Evolutionary conservation across 2,797 vertebrate genomes (phyloP), one percentile per base, ranked within the genome.

Genomic region (Cyprinella venusta): DNA sequence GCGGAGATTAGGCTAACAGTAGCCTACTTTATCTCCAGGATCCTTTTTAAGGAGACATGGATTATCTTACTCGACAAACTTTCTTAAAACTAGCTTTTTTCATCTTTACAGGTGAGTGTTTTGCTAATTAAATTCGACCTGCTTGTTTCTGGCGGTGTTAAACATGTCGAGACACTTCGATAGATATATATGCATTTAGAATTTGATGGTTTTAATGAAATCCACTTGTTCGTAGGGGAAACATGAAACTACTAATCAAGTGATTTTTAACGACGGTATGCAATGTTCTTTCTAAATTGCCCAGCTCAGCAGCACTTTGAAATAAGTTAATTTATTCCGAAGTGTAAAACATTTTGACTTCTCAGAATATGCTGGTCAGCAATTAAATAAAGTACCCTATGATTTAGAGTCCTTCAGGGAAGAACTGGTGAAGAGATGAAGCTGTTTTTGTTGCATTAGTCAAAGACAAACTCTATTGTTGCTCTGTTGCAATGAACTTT

Each of bases 81-180:
- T 87, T 83, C 2, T 77, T 86, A 72, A 69, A 84, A 86, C 84
- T 94, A 10, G 84, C 87, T 68, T 78, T 94, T 84, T 65, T 91
- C 86, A 54, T 93, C 88, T 86, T 92, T 24, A 90, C 93, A 87
- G 91, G 94, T 95, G 87, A 94, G 93, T 90, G 30, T 52, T 30
- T 42, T 18, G 8, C 3, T 48, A 33, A 70, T 45, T 1, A 19
- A 38, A 74, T 74, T 18, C 61, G n/a, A 69, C 9, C 19, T 24
- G 12, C 38, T 21, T 9, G 16, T n/a, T 54, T 82, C 7, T 78
- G 30, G 3, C 42, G 13, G 24, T 9, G 26, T 36, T 33, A 36
- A 54, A 30, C 9, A 8, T 36, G 40, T 2, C 19, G 8, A 70
- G 5, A 13, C 2, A 21, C 6, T 15, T 48, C 45, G 45, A 48